Evolutionary conservation across 2,113 vertebrate genomes (phyloP), one percentile per base, ranked within the genome.

Genomic region (Toxostoma redivivum): DNA sequence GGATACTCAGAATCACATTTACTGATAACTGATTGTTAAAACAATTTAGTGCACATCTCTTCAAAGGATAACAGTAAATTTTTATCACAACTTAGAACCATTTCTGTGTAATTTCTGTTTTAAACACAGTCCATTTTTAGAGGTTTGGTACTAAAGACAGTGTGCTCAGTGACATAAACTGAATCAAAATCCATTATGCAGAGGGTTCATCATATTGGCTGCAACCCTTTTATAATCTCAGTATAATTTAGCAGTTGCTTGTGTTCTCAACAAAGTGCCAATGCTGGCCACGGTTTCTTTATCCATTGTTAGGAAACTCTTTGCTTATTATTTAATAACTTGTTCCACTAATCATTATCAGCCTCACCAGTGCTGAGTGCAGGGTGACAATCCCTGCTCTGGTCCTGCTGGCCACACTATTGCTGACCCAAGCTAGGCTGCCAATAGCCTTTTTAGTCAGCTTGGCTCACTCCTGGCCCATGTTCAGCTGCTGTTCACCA

Each of bases 311-410:
- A 86, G 37, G 23, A 92, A 86, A 11, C 18, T 20, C n/a, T 54
- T 54, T n/a, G 12, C 50, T 65, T 60, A 81, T 54, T 66, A 80
- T 61, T 86, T 86, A 73, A 69, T 13, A 79, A 50, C 18, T 37
- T 81, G 21, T 62, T 87, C 35, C 37, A 38, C 8, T 71, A 62
- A 86, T 16, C 31, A 47, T 62, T 48, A 66, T 44, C 62, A 80
- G 48, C 14, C 37, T 79, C 30, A n/a, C 15, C 30, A 80, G 21
- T 12, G 42, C 51, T 0, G 0, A 85, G 42, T 10, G 1, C 42
- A 79, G 11, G 5, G 20, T 11, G 9, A 35, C 16, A 42, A 64
- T 71, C 66, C 11, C 25, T 54, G 28, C 2, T n/a, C 40, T 12
- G 6, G 2, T 53, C 51, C 45, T 73, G 19, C 37, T 58, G 45